A percentile compares a stretch with the other conserved stretches of the same genome.
phyloP scores from a whole-genome alignment of 2,888 invertebrate species.

The Lathronympha strigana region DNA sequence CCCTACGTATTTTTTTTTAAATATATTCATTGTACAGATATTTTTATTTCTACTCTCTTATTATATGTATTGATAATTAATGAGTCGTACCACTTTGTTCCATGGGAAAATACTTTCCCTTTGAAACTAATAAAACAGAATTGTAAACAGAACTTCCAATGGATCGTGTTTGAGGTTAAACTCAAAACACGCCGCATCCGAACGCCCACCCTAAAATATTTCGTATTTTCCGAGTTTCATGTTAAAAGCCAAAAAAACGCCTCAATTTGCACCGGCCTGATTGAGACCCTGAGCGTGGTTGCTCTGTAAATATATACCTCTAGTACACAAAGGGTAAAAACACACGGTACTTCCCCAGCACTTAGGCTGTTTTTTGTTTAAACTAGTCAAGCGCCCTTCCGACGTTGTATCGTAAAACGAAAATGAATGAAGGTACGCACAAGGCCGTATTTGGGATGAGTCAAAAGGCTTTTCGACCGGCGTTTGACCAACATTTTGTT shows the following conservation, averaged over 20 bases:
- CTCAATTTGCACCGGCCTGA: slow-evolving; percentile 28
- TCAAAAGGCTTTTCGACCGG: slow-evolving; percentile 9
- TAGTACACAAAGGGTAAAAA: neutral
- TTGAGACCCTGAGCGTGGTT: slow-evolving; percentile 23
- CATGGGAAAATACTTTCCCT: neutral
- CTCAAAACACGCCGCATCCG: neutral
- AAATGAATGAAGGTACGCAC: slow-evolving; percentile 38
- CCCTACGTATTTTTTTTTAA: too few relatives aligned
- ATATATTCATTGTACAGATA: too few relatives aligned
- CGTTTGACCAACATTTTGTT: slow-evolving; percentile 38
- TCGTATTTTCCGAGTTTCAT: slow-evolving; percentile 17
- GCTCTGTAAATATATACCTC: slow-evolving; percentile 15
- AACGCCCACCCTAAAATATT: slow-evolving; percentile 9
- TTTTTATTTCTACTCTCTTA: too few relatives aligned
- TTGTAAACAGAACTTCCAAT: neutral
- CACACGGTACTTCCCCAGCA: neutral
- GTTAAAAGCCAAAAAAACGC: slow-evolving; percentile 18
- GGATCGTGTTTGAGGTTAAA: neutral
- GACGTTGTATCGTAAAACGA: slow-evolving; percentile 36
- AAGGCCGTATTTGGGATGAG: neutral
- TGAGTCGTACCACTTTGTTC: neutral
- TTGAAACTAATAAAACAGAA: neutral
- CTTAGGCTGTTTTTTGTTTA: neutral
- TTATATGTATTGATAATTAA: too few relatives aligned
- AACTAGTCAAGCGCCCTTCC: neutral